A percentile compares a stretch with the other conserved stretches of the same genome.
phyloP scores from a whole-genome alignment of 2,797 vertebrate genomes.

The Bufotes viridis region DNA sequence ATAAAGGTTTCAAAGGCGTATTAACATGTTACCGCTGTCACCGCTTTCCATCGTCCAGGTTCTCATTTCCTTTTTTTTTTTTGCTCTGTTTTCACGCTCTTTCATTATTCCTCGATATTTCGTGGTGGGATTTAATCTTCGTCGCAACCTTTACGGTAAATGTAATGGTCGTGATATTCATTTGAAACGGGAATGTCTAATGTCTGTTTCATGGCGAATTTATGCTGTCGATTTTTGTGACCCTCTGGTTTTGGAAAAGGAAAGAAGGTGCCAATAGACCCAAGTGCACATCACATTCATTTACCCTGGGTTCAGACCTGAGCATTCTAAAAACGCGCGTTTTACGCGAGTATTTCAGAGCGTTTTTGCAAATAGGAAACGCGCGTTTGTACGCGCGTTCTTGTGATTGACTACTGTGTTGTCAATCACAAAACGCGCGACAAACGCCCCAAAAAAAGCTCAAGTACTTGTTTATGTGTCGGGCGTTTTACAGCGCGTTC shows the following conservation, averaged over 20 bases:
- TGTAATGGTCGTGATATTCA: background rate
- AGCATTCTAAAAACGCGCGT: too few relatives aligned
- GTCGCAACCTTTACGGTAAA: background rate
- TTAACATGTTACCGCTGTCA: conserved; percentile 40
- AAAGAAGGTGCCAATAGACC: background rate
- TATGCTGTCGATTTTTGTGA: background rate
- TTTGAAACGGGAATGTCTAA: background rate
- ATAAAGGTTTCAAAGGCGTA: conserved; percentile 52
- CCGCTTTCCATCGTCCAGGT: conserved; percentile 2
- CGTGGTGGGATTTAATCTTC: background rate
- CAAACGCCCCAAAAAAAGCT: too few relatives aligned
- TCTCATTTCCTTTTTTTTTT: conserved; percentile 19
- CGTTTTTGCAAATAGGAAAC: too few relatives aligned
- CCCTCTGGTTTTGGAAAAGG: background rate
- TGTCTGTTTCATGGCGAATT: background rate
- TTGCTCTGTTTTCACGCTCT: background rate
- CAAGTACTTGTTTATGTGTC: too few relatives aligned
- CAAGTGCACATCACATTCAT: background rate
- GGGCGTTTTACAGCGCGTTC: too few relatives aligned
- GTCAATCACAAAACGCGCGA: too few relatives aligned
- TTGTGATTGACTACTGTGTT: too few relatives aligned
- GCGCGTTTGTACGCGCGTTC: too few relatives aligned
- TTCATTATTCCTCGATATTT: background rate
- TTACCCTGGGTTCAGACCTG: too few relatives aligned
- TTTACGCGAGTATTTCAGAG: too few relatives aligned